phyloP scores from a whole-genome alignment of 2,113 vertebrate genomes.

The Blennius ocellaris region DNA sequence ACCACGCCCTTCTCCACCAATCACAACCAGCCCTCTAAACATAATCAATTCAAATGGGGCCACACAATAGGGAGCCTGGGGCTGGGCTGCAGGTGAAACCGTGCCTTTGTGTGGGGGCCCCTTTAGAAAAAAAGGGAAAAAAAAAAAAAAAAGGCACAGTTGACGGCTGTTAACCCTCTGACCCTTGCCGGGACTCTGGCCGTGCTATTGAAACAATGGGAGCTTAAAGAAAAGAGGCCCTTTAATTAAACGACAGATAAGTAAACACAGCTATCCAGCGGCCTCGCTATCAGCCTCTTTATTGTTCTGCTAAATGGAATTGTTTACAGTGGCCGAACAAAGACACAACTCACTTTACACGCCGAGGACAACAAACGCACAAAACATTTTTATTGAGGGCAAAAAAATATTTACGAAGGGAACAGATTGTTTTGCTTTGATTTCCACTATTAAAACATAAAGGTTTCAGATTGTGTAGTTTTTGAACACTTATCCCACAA shows the following conservation, averaged over 20 bases:
- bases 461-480: background rate
- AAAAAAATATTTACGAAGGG: conserved; percentile 38
- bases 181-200: conserved; percentile 83
- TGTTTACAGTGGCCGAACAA: conserved; percentile 73
- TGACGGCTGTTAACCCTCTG: conserved; percentile 91
- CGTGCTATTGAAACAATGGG: conserved; percentile 82
- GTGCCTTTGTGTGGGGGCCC: conserved; percentile 86
- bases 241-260: conserved; percentile 87
- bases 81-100: conserved; percentile 90
- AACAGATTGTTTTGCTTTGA: conserved; percentile 27
- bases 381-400: conserved; percentile 35
- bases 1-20: conserved; percentile 96
- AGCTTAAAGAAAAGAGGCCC: conserved; percentile 78
- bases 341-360: conserved; percentile 65
- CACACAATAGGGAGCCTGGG: conserved; percentile 87
- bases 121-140: conserved; percentile 69
- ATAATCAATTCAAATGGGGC: conserved; percentile 93
- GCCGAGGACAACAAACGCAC: conserved; percentile 63
- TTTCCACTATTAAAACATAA: background rate
- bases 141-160: conserved; percentile 78
- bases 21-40: conserved; percentile 93
- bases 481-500: conserved; percentile 52
- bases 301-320: conserved; percentile 71
- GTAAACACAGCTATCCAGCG: conserved; percentile 81
- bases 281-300: conserved; percentile 70